These are phyloP conservation scores for Agelas oroides DNA, from an alignment of 37 sponge, comb jelly and placozoan species.

Conservation along the genomic window DNA sequence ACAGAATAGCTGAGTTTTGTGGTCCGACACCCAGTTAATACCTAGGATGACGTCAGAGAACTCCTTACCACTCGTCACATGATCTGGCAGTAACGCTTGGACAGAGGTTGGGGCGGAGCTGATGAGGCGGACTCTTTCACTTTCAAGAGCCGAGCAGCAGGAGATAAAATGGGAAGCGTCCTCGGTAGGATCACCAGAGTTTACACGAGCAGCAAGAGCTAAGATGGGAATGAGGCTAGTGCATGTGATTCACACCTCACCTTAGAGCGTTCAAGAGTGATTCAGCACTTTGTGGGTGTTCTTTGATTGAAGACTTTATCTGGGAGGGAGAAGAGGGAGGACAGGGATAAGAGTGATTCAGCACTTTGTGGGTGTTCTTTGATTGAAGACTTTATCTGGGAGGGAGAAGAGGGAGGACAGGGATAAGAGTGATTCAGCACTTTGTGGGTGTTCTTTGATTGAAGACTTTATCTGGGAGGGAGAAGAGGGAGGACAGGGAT, in stretches of 20 bases:
- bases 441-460: too few relatives aligned
- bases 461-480: conserved; percentile 76
- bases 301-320: conserved; percentile 80
- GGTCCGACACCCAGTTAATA: too few relatives aligned
- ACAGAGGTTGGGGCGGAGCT: conserved; percentile 7
- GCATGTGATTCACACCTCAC: too few relatives aligned
- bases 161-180: not conserved
- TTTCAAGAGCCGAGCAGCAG: not conserved
- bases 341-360: conserved; percentile 75
- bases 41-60: too few relatives aligned
- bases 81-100: too few relatives aligned
- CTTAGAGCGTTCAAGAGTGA: conserved; percentile 84
- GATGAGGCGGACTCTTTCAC: not conserved
- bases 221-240: too few relatives aligned
- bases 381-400: conserved; percentile 77
- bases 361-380: too few relatives aligned
- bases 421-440: conserved; percentile 72
- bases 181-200: not conserved
- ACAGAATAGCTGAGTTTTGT: too few relatives aligned
- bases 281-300: conserved; percentile 63
- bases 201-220: not conserved
- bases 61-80: too few relatives aligned
- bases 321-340: too few relatives aligned
- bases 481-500: too few relatives aligned
- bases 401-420: too few relatives aligned